Conservation (phyloP, 2,888 invertebrate genomes). For the Cyclophora albipunctata region DNA sequence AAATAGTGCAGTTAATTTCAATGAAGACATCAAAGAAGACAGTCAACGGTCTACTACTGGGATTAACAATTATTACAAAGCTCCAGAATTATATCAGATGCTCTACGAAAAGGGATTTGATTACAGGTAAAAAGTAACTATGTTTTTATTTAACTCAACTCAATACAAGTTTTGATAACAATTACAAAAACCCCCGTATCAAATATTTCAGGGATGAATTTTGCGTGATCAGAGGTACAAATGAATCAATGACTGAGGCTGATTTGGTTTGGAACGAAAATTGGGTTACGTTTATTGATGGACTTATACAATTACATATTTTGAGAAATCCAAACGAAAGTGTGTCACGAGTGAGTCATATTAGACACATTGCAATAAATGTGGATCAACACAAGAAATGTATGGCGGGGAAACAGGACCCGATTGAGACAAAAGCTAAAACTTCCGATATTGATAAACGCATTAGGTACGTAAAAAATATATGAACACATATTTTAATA, state of each 20-base stretch:
- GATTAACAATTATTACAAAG: no score
- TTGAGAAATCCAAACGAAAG: slow-evolving; percentile 75
- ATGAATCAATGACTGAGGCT: slow-evolving; percentile 31
- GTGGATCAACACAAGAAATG: slow-evolving; percentile 14
- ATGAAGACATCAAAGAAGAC: no score
- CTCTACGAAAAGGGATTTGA: slow-evolving; percentile 1
- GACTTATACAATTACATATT: slow-evolving; percentile 84
- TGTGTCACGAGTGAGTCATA: slow-evolving; percentile 75
- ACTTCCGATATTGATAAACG: slow-evolving; percentile 11
- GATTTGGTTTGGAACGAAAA: slow-evolving; percentile 78
- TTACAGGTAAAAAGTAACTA: slow-evolving; percentile 7
- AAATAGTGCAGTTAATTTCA: background rate
- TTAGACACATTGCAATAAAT: slow-evolving; percentile 25
- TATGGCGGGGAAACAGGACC: slow-evolving; percentile 1
- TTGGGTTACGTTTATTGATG: slow-evolving; percentile 88
- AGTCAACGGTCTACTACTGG: no score
- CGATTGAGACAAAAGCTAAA: slow-evolving; percentile 8
- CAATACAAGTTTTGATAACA: no score
- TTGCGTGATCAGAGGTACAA: slow-evolving; percentile 23
- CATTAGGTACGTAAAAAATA: slow-evolving; percentile 18
- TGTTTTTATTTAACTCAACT: no score
- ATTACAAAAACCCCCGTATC: no score
- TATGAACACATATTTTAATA: no score
- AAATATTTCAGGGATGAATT: slow-evolving; percentile 31
- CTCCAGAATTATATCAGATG: no score